Percentiles rank a stretch among this genome's conserved stretches.
Conservation (phyloP, 2,113 vertebrate species). For the Saccopteryx bilineata region DNA sequence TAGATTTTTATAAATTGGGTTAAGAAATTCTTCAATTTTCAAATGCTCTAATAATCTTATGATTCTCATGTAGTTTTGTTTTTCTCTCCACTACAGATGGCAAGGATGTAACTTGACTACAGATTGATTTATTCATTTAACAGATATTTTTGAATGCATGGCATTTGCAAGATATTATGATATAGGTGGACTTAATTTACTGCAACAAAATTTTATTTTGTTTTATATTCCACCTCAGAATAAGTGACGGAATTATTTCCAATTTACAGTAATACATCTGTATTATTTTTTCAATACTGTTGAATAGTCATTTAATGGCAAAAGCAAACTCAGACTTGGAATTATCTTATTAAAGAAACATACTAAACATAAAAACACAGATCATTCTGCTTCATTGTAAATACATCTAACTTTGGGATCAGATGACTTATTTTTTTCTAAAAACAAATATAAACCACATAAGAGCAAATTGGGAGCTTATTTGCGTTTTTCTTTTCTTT, state of each 20-base stretch:
- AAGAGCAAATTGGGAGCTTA: background rate
- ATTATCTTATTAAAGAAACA: background rate
- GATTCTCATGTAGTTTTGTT: conserved; percentile 8
- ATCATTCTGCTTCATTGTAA: conserved; percentile 24
- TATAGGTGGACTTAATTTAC: conserved; percentile 15
- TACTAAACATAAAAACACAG: background rate
- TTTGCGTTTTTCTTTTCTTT: background rate
- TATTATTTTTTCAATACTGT: conserved; percentile 33
- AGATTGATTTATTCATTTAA: background rate
- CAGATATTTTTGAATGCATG: background rate
- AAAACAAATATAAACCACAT: conserved; percentile 32
- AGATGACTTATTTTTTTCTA: background rate
- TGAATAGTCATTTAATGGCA: background rate
- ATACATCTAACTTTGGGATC: background rate
- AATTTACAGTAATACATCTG: background rate
- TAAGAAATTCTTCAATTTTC: conserved; percentile 45
- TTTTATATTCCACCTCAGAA: background rate
- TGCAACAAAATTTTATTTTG: conserved; percentile 54
- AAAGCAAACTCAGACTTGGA: conserved; percentile 37
- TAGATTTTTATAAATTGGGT: conserved; percentile 23
- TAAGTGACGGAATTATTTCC: conserved; percentile 13
- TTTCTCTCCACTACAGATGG: background rate
- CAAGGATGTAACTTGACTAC: background rate
- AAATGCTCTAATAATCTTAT: background rate
- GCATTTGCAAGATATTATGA: background rate